phyloP scores from a whole-genome alignment of 1,140 invertebrate species.

The Zaprionus taronus region DNA sequence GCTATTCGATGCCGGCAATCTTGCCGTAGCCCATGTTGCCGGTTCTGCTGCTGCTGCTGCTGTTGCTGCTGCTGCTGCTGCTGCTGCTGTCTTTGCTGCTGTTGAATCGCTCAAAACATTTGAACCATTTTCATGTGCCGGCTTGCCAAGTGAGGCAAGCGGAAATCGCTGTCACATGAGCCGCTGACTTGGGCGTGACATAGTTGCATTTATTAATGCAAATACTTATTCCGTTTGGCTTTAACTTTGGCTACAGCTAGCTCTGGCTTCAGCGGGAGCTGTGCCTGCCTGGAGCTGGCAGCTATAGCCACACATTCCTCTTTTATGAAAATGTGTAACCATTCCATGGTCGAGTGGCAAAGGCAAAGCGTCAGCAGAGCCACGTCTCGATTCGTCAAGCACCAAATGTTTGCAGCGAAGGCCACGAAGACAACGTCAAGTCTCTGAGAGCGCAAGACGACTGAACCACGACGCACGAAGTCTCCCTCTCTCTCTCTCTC shows the following conservation, averaged over 20 bases:
- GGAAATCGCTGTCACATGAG: slow-evolving; percentile 60
- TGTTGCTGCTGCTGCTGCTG: slow-evolving; percentile 19
- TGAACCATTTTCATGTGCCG: slow-evolving; percentile 61
- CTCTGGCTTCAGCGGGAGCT: neutral
- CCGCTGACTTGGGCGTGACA: slow-evolving; percentile 75
- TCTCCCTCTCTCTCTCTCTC: slow-evolving; percentile 5
- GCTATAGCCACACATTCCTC: slow-evolving; percentile 49
- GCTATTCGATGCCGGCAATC: slow-evolving; percentile 62
- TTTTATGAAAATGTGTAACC: slow-evolving; percentile 73
- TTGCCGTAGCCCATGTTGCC: slow-evolving; percentile 20
- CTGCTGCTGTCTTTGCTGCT: slow-evolving; percentile 15
- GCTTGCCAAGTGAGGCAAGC: slow-evolving; percentile 34
- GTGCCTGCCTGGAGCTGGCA: neutral
- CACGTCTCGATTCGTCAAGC: slow-evolving; percentile 43
- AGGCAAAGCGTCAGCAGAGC: slow-evolving; percentile 21
- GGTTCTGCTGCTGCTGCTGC: slow-evolving; percentile 17
- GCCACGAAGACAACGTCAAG: slow-evolving; percentile 22
- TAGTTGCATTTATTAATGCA: slow-evolving; percentile 81
- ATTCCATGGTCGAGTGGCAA: slow-evolving; percentile 42
- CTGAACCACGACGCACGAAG: neutral
- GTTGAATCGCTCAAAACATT: slow-evolving; percentile 53
- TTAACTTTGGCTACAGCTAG: slow-evolving; percentile 25
- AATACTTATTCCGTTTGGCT: slow-evolving; percentile 66
- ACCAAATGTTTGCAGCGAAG: slow-evolving; percentile 52
- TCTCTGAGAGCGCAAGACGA: slow-evolving; percentile 23